Conservation (phyloP, 2,888 invertebrate species). For the Malacosoma neustria region DNA sequence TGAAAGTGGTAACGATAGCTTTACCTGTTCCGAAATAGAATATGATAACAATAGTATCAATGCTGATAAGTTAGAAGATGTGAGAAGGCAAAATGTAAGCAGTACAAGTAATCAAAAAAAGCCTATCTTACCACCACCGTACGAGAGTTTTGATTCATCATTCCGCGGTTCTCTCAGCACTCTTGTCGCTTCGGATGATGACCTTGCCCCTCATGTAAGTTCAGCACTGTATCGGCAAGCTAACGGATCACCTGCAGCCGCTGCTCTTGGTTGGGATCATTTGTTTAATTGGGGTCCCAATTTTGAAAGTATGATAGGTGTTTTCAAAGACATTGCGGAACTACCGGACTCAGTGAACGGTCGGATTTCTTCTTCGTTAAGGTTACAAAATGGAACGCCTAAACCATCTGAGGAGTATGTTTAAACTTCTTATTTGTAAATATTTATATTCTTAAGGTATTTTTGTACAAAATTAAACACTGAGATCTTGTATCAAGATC, state of each 20-base stretch:
- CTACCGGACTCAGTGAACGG: conserved; percentile 88
- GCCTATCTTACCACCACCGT: conserved; percentile 84
- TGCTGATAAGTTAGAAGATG: conserved; percentile 83
- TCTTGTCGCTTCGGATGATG: conserved; percentile 94
- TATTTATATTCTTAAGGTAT: conserved; percentile 26
- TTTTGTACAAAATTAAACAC: conserved; percentile 49
- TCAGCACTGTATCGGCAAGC: conserved; percentile 86
- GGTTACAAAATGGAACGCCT: conserved; percentile 84
- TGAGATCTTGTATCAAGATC: conserved; percentile 71
- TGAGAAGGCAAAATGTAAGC: conserved; percentile 72
- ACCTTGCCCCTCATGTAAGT: conserved; percentile 86
- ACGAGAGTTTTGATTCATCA: conserved; percentile 95
- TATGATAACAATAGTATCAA: conserved; percentile 92
- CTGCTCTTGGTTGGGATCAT: conserved; percentile 94
- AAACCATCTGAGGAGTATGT: conserved; percentile 95
- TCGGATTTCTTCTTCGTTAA: conserved; percentile 81
- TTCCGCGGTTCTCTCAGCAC: conserved; percentile 96
- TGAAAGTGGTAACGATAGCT: conserved; percentile 96
- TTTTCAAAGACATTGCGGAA: conserved; percentile 97
- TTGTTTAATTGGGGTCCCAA: conserved; percentile 97
- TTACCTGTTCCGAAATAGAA: conserved; percentile 98
- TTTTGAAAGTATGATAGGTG: conserved; percentile 95
- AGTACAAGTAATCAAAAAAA: conserved; percentile 73
- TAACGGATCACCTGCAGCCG: conserved; percentile 85
- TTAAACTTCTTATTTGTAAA: conserved; percentile 46